Evolutionary conservation across 2,113 vertebrate species (phyloP).

Genomic region (Nymphicus hollandicus): DNA sequence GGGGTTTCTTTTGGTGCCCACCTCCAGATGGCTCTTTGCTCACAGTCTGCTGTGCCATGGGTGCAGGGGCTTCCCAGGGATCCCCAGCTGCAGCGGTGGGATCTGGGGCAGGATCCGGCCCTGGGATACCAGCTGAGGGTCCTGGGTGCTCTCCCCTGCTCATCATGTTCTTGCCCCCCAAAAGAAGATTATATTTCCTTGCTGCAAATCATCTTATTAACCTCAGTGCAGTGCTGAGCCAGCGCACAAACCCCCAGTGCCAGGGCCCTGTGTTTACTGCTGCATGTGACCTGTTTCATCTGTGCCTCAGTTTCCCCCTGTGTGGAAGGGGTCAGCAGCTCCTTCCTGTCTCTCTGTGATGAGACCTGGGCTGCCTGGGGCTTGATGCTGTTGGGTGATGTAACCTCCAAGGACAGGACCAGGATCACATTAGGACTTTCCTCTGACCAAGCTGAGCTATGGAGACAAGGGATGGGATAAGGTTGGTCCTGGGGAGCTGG

Average conservation of each 20-base stretch:
- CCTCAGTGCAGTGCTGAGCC: fast-evolving
- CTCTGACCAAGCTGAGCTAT: fast-evolving
- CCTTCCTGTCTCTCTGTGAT: fast-evolving
- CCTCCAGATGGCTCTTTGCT: neutral
- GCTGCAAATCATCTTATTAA: neutral
- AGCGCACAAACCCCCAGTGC: no score
- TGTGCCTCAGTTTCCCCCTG: neutral
- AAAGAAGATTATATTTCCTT: neutral
- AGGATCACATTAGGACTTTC: neutral
- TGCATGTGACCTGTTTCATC: neutral
- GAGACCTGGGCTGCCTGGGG: neutral
- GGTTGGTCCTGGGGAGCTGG: fast-evolving
- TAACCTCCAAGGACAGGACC: neutral
- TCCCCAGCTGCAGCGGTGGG: neutral
- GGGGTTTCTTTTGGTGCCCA: neutral
- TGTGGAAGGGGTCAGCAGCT: neutral
- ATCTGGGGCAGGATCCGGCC: neutral
- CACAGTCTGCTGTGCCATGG: fast-evolving
- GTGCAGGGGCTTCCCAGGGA: neutral
- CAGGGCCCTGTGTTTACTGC: neutral
- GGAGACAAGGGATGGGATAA: neutral
- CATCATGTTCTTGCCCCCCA: fast-evolving
- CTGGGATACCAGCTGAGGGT: neutral
- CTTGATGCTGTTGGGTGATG: fast-evolving
- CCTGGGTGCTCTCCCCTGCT: neutral